Evolutionary conservation across 2,888 invertebrate species (phyloP), one percentile per base, ranked within the genome.

Genomic region (Meloe dianella): DNA sequence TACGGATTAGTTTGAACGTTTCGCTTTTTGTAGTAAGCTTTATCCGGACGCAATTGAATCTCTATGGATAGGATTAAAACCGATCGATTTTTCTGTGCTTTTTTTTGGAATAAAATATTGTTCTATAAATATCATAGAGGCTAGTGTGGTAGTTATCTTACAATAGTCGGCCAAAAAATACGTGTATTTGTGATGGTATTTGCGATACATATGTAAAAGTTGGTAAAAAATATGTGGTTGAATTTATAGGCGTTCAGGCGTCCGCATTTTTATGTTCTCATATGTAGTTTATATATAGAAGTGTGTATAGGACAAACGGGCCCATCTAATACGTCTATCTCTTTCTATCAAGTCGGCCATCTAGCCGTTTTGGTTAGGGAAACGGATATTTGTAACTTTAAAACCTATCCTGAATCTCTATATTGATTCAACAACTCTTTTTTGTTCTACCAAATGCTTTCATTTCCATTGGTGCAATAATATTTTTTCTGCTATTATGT

Each of bases 191-290:
- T 66, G 63, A 70, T 65, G 71, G 71, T 70, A 74, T 69, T 70
- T 71, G 71, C 65, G 73, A 75, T 75, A 77, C 75, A 77, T 75
- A 75, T 75, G 77, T 77, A 75, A 74, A 74, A 71, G 73, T 73
- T 71, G 69, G 72, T 71, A 77, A 79, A 79, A 79, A 78, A 77
- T 77, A 77, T 76, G 76, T 73, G 71, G 69, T 69, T 41, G 71
- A 73, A 79, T 79, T 79, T 79, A 79, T 79, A 68, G 78, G 65
- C 75, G 70, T 69, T 64, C 61, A 71, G 72, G 76, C 75, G 78
- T 73, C 74, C 75, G 77, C 75, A 79, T 78, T 77, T 79, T 78
- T 77, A 79, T 77, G 74, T 74, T 73, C 77, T 77, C 76, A 77
- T 77, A 78, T 78, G 77, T 74, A 76, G 76, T 78, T 3, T 27